These are phyloP conservation scores for Globodera rostochiensis DNA, from an alignment of 1,140 invertebrate genomes.

Conservation along the genomic window DNA sequence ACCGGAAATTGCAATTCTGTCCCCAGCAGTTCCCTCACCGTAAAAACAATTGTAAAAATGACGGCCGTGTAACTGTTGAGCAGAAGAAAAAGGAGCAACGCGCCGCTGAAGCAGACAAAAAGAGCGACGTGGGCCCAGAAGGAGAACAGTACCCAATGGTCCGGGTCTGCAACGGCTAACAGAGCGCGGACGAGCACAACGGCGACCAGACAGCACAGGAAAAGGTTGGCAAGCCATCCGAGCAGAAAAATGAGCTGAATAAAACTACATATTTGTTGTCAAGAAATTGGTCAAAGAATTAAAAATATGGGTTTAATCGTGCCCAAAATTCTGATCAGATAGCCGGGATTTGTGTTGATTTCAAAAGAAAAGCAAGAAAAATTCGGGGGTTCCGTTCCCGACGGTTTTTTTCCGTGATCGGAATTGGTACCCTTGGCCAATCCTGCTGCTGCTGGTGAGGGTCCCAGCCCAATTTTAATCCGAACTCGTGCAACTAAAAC, in stretches of 20 bases:
- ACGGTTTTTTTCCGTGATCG: no score
- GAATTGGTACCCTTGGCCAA: no score
- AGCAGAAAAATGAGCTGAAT: conserved; percentile 12
- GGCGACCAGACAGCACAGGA: conserved; percentile 26
- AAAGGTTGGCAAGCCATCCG: conserved; percentile 29
- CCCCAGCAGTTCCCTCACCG: conserved; percentile 4
- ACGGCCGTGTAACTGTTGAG: conserved; percentile 25
- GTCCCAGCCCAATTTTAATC: no score
- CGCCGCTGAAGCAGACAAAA: conserved; percentile 26
- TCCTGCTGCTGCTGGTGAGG: no score
- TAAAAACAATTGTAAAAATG: conserved; percentile 28
- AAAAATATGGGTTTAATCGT: not conserved
- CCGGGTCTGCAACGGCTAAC: conserved; percentile 13
- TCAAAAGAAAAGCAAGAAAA: no score
- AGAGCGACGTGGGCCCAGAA: conserved; percentile 21
- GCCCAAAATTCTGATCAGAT: no score
- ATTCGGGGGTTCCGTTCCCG: no score
- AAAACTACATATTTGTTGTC: not conserved
- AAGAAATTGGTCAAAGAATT: not conserved
- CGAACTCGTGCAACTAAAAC: no score
- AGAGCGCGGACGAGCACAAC: conserved; percentile 34
- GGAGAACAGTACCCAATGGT: conserved; percentile 20
- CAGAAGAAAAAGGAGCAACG: conserved; percentile 16
- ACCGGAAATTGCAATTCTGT: no score
- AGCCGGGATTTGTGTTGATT: no score